These are phyloP conservation scores for Mesorhabditis sp. DNA, from an alignment of 2,888 invertebrate species.

Conservation along the genomic window DNA sequence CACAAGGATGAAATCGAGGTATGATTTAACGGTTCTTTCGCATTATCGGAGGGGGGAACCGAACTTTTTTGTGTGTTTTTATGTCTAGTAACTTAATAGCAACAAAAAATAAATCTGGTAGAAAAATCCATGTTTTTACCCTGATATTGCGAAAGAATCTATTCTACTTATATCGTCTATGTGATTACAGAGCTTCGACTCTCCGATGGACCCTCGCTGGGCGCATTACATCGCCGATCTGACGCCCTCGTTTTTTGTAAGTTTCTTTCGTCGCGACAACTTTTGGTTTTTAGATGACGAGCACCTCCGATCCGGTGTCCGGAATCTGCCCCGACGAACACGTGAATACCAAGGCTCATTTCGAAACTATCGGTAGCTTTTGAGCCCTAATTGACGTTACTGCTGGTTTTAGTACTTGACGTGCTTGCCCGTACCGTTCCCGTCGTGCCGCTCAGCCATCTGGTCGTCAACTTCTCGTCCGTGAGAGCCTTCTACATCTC, in stretches of 20 bases:
- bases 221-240: slow-evolving; percentile 43
- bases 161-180: too few relatives aligned
- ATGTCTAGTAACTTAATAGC: too few relatives aligned
- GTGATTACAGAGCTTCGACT: slow-evolving; percentile 2
- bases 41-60: too few relatives aligned
- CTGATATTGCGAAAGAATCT: too few relatives aligned
- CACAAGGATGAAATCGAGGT: slow-evolving; percentile 4
- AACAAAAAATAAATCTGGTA: too few relatives aligned
- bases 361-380: slow-evolving; percentile 41
- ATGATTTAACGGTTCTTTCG: not conserved
- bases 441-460: slow-evolving; percentile 44
- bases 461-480: slow-evolving; percentile 46
- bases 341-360: slow-evolving; percentile 39
- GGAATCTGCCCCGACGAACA: slow-evolving; percentile 37
- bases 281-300: slow-evolving; percentile 37
- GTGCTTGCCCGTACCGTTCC: slow-evolving; percentile 41
- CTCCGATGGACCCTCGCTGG: slow-evolving; percentile 49
- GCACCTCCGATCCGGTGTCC: slow-evolving; percentile 44
- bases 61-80: too few relatives aligned
- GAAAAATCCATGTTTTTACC: too few relatives aligned
- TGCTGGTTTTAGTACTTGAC: slow-evolving; percentile 29
- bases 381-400: not conserved
- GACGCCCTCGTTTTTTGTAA: slow-evolving; percentile 53
- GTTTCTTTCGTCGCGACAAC: not conserved
- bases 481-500: slow-evolving; percentile 49